Evolutionary conservation across 2,113 vertebrate genomes (phyloP).

Genomic region (Tenebrosternarchus preto): DNA sequence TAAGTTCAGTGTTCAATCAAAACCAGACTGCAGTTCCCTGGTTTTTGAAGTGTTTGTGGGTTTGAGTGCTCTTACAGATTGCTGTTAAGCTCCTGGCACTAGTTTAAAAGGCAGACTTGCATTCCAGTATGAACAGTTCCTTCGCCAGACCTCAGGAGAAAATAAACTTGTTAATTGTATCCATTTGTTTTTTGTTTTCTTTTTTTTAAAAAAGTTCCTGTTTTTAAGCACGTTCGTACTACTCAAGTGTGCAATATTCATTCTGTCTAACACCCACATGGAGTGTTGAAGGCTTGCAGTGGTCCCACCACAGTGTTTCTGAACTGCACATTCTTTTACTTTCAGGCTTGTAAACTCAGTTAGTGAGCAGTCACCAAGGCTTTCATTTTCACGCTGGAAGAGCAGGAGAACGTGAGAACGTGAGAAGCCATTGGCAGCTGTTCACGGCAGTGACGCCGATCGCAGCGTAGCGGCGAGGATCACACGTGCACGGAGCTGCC

Average conservation of each 20-base stretch:
- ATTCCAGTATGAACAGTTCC: no score
- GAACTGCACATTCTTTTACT: background rate
- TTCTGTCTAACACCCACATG: background rate
- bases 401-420: slow-evolving; percentile 19
- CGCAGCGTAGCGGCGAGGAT: slow-evolving; percentile 15
- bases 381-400: slow-evolving; percentile 28
- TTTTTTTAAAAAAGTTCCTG: no score
- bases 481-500: background rate
- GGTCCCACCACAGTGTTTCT: background rate
- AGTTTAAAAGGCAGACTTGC: no score
- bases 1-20: background rate
- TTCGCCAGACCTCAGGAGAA: no score
- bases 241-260: no score
- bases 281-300: background rate
- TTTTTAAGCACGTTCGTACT: no score
- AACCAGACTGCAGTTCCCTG: no score
- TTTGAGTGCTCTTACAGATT: no score
- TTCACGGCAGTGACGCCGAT: slow-evolving; percentile 25
- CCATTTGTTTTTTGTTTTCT: no score
- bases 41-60: no score
- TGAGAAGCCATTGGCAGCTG: background rate
- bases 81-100: no score
- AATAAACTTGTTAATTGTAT: no score
- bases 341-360: slow-evolving; percentile 14
- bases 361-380: slow-evolving; percentile 25